phyloP scores from a whole-genome alignment of 2,113 vertebrate species.

The Salvelinus namaycush region DNA sequence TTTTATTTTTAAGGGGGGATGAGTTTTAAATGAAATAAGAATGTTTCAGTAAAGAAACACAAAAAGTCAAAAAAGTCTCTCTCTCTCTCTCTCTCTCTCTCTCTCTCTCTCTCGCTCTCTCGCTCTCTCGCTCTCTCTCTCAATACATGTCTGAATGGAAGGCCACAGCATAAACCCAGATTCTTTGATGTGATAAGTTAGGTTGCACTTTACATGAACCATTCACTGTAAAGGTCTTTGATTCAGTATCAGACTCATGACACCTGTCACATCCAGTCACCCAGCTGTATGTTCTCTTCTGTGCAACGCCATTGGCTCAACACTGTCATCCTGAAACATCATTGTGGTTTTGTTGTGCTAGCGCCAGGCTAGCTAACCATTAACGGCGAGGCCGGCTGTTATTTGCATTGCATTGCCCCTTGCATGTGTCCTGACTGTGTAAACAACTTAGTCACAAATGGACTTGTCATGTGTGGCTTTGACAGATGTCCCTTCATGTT shows the following conservation, averaged over 20 bases:
- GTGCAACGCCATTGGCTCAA: neutral
- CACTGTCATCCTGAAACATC: neutral
- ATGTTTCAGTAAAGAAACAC: no score
- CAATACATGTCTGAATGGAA: slow-evolving; percentile 1
- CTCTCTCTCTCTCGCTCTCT: slow-evolving; percentile 5
- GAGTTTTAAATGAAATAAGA: no score
- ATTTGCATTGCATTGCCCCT: neutral
- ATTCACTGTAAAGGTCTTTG: slow-evolving; percentile 16
- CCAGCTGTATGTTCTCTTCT: neutral
- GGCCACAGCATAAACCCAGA: slow-evolving; percentile 15
- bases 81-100: slow-evolving; percentile 29
- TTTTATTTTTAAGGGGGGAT: no score
- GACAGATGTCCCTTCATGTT: slow-evolving; percentile 63
- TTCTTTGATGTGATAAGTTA: neutral
- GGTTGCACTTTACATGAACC: slow-evolving; percentile 29
- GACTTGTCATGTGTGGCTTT: slow-evolving; percentile 56
- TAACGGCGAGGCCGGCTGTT: slow-evolving; percentile 10
- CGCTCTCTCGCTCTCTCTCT: slow-evolving; percentile 20
- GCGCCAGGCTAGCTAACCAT: slow-evolving; percentile 2
- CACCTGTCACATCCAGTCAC: slow-evolving; percentile 50
- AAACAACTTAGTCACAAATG: slow-evolving; percentile 46
- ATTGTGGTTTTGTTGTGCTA: neutral
- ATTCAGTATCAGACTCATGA: slow-evolving; percentile 39
- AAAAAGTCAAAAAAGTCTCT: neutral
- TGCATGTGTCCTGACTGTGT: slow-evolving; percentile 7